Evolutionary conservation across 2,888 invertebrate genomes (phyloP).

Genomic region (Hypomecis punctinalis): DNA sequence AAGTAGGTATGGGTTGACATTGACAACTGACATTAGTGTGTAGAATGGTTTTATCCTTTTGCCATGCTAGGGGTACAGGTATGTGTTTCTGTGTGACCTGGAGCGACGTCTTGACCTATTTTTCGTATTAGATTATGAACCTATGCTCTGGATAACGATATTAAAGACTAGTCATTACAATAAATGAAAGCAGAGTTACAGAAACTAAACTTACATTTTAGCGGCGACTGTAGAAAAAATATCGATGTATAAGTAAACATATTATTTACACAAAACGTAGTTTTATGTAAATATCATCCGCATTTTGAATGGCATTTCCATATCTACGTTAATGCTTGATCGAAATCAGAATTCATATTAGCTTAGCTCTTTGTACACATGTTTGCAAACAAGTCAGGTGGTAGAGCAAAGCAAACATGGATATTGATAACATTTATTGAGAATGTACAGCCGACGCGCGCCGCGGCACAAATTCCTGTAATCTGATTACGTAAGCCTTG

Average conservation of each 20-base stretch:
- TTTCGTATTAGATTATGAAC: too few species aligned
- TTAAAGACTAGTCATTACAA: too few species aligned
- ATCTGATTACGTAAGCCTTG: slow-evolving; percentile 66
- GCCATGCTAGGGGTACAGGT: too few species aligned
- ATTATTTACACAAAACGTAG: neutral
- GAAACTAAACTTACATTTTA: too few species aligned
- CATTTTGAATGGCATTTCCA: slow-evolving; percentile 1
- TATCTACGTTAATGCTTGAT: slow-evolving; percentile 5
- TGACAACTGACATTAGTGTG: too few species aligned
- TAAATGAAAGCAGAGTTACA: too few species aligned
- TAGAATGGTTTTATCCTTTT: too few species aligned
- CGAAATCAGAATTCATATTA: slow-evolving; percentile 14
- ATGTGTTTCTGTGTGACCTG: too few species aligned
- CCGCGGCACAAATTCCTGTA: slow-evolving; percentile 64
- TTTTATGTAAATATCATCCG: neutral
- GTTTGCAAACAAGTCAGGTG: slow-evolving; percentile 29
- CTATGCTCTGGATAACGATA: too few species aligned
- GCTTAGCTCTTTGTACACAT: slow-evolving; percentile 20
- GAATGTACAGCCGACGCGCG: slow-evolving; percentile 45
- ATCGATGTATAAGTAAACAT: too few species aligned
- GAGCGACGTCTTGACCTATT: too few species aligned
- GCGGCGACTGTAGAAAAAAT: neutral
- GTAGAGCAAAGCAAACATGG: slow-evolving; percentile 15
- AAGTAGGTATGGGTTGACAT: too few species aligned
- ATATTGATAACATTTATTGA: slow-evolving; percentile 42